Conservation (phyloP, 2,888 invertebrate genomes). For the Troilus luridus region DNA sequence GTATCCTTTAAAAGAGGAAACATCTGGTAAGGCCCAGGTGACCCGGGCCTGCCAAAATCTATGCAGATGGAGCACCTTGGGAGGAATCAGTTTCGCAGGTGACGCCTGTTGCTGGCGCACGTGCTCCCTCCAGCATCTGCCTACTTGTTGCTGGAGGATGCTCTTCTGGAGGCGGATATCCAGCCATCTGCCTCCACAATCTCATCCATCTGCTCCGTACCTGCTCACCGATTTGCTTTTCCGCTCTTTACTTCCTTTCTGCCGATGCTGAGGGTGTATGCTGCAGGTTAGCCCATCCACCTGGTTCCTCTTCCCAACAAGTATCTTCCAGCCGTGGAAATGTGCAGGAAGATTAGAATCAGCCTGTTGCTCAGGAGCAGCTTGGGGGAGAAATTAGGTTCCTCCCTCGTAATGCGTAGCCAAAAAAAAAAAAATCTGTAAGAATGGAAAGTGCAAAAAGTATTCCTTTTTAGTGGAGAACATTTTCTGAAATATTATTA, state of each 20-base stretch:
- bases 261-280: background rate
- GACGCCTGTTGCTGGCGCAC: constrained; percentile 32
- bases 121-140: background rate
- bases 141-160: constrained; percentile 24
- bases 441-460: too few relatives aligned
- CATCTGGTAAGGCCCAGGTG: background rate
- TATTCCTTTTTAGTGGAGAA: too few relatives aligned
- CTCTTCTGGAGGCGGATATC: constrained; percentile 20
- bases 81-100: constrained; percentile 10
- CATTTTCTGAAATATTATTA: too few relatives aligned
- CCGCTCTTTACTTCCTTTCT: constrained; percentile 19
- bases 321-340: background rate
- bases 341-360: background rate
- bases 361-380: background rate
- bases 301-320: constrained; percentile 20
- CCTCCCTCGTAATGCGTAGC: background rate
- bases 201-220: background rate
- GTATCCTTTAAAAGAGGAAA: constrained; percentile 11
- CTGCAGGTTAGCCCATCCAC: constrained; percentile 16
- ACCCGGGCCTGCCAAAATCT: constrained; percentile 32
- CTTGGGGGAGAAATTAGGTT: background rate
- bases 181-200: constrained; percentile 33
- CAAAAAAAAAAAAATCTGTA: background rate
- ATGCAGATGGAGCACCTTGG: constrained; percentile 18
- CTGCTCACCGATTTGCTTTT: constrained; percentile 36